phyloP scores from a whole-genome alignment of 2,113 vertebrate genomes.

The Stigmatopora argus region DNA sequence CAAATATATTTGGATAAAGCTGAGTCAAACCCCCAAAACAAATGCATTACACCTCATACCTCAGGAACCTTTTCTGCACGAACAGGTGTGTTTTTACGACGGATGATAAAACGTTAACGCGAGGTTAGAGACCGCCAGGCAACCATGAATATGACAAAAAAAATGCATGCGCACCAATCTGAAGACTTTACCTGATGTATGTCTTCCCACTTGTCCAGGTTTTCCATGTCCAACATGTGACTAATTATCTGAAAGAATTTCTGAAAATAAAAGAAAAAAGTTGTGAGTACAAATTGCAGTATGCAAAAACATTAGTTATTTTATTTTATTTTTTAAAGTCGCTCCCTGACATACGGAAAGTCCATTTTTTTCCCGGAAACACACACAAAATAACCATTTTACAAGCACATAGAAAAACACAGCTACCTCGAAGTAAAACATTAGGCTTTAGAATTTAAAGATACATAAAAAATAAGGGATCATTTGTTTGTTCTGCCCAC shows the following conservation, averaged over 20 bases:
- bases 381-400: not conserved
- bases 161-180: not conserved
- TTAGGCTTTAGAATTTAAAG: not conserved
- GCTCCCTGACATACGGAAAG: not conserved
- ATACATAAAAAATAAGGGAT: no score
- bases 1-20: slow-evolving; percentile 26
- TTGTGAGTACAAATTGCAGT: not conserved
- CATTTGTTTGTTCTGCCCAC: slow-evolving; percentile 47
- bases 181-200: slow-evolving; percentile 83
- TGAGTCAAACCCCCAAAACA: slow-evolving; percentile 11
- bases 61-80: not conserved
- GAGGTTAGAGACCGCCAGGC: not conserved
- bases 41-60: slow-evolving; percentile 1
- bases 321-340: not conserved
- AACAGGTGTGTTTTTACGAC: slow-evolving; percentile 41
- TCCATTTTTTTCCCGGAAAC: no score
- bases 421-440: not conserved
- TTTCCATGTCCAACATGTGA: slow-evolving; percentile 93
- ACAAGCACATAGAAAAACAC: not conserved
- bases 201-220: slow-evolving; percentile 92
- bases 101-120: slow-evolving; percentile 23
- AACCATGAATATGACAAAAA: not conserved
- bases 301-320: not conserved
- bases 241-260: slow-evolving; percentile 98
- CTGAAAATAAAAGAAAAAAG: slow-evolving; percentile 58